Evolutionary conservation across 2,113 vertebrate genomes (phyloP).

Genomic region (Rhodinocichla rosea): DNA sequence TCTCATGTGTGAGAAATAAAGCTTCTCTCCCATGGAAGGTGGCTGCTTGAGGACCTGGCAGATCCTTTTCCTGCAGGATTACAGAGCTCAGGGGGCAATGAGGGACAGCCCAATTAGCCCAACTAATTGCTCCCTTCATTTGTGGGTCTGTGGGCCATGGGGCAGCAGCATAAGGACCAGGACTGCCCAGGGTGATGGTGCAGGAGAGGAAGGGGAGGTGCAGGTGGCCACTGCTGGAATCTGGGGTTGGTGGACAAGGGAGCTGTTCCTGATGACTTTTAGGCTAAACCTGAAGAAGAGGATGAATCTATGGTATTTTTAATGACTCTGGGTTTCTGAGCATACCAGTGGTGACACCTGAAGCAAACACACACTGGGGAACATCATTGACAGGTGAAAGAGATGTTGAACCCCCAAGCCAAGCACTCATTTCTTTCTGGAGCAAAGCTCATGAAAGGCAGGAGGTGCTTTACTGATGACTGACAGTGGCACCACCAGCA

Average conservation of each 20-base stretch:
- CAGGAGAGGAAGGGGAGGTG: background rate
- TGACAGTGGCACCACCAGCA: background rate
- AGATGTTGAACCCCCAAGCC: background rate
- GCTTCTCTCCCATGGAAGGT: background rate
- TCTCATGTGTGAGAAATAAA: background rate
- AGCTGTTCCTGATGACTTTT: background rate
- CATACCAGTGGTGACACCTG: background rate
- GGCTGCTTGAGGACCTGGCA: background rate
- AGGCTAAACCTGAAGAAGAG: background rate
- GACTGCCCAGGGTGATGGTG: rapidly evolving
- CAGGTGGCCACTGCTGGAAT: background rate
- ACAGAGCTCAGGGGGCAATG: background rate
- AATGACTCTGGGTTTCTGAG: background rate
- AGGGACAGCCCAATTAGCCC: background rate
- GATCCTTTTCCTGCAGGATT: background rate
- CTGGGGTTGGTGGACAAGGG: background rate
- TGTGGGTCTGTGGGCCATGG: rapidly evolving
- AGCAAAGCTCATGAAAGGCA: background rate
- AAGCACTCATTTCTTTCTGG: background rate
- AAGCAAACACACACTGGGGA: background rate
- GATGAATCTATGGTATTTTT: background rate
- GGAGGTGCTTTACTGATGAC: background rate
- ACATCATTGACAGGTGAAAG: background rate
- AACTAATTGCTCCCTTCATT: background rate
- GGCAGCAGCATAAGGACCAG: background rate